Conservation (phyloP, 2,113 vertebrate species). For the Pantherophis guttatus region DNA sequence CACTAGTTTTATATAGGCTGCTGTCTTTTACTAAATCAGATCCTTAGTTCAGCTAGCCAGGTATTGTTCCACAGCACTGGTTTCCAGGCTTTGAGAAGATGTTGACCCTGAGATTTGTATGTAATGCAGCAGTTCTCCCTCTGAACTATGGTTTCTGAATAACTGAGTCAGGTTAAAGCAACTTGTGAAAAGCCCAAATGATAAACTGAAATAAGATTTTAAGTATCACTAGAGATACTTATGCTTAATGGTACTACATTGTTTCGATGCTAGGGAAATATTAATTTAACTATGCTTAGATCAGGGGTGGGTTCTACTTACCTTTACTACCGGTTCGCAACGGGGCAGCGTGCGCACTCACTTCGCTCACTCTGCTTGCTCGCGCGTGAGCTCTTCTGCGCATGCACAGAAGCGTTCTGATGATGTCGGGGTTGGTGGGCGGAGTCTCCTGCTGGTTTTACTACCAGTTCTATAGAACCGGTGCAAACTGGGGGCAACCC, state of each 20-base stretch:
- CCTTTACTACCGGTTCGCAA: no score
- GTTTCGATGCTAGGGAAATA: background rate
- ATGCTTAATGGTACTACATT: background rate
- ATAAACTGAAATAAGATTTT: background rate
- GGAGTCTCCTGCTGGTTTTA: no score
- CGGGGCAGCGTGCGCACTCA: no score
- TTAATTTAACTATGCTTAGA: background rate
- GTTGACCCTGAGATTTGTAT: background rate
- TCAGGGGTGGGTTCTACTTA: no score
- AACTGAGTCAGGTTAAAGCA: background rate
- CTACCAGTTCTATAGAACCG: no score
- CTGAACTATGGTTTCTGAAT: background rate
- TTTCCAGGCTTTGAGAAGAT: background rate
- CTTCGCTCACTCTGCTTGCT: no score
- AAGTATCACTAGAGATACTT: background rate
- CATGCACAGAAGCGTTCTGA: no score
- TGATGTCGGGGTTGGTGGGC: no score
- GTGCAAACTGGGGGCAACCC: no score
- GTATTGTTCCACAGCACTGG: background rate
- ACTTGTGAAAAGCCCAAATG: background rate
- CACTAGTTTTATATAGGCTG: background rate
- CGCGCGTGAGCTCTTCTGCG: no score
- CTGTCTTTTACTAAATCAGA: background rate
- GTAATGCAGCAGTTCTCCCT: background rate
- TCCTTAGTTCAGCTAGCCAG: background rate